These are phyloP conservation scores for Argynnis bischoffii DNA, from an alignment of 2,888 invertebrate species.

Conservation along the genomic window DNA sequence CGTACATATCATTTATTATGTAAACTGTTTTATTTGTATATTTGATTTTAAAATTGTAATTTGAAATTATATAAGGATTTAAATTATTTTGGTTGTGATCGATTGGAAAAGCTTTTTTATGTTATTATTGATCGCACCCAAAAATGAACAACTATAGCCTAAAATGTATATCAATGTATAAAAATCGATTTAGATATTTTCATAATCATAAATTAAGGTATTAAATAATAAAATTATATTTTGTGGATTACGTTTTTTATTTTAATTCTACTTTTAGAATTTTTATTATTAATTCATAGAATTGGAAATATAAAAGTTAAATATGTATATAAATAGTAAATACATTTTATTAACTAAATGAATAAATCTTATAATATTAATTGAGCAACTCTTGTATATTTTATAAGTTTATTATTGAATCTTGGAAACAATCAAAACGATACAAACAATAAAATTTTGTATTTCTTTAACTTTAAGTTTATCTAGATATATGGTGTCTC, in stretches of 20 bases:
- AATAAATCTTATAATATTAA: too few species aligned
- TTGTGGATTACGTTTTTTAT: slow-evolving; percentile 28
- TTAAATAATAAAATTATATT: slow-evolving; percentile 38
- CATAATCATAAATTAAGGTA: slow-evolving; percentile 31
- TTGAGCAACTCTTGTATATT: too few species aligned
- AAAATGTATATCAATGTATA: slow-evolving; percentile 58
- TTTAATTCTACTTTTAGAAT: neutral
- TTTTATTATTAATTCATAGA: too few species aligned
- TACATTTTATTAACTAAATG: too few species aligned
- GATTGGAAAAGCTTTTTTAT: slow-evolving; percentile 52
- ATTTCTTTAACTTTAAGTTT: too few species aligned
- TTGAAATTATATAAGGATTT: slow-evolving; percentile 42
- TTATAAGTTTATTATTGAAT: too few species aligned
- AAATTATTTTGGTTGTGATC: slow-evolving; percentile 74
- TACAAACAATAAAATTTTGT: too few species aligned
- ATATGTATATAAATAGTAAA: too few species aligned
- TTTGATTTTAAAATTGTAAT: slow-evolving; percentile 32
- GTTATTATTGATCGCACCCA: slow-evolving; percentile 71
- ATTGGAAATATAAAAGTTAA: too few species aligned
- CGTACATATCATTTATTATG: slow-evolving; percentile 30
- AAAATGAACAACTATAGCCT: slow-evolving; percentile 47
- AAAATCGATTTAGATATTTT: slow-evolving; percentile 37
- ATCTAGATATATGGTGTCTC: too few species aligned
- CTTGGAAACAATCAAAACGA: too few species aligned
- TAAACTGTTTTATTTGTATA: slow-evolving; percentile 12